These are phyloP conservation scores for Chaetogeoica ovagalla DNA, from an alignment of 2,888 invertebrate genomes.

Conservation along the genomic window DNA sequence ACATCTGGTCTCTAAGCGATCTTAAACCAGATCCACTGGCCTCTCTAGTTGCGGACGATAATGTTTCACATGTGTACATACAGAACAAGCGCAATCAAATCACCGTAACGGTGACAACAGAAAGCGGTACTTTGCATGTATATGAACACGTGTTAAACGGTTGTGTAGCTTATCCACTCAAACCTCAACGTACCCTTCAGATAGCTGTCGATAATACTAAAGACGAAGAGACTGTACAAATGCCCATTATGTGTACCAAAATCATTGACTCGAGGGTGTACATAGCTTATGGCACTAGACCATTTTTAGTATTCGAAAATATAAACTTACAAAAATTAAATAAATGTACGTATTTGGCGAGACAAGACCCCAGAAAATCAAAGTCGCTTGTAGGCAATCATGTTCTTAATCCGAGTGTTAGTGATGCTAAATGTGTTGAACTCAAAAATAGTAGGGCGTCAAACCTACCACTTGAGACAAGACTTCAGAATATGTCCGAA, in stretches of 20 bases:
- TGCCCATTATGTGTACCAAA: slow-evolving; percentile 43
- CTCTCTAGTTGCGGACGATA: slow-evolving; percentile 40
- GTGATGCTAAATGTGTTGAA: slow-evolving; percentile 40
- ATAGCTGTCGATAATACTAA: slow-evolving; percentile 40
- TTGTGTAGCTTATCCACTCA: slow-evolving; percentile 38
- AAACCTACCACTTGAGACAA: slow-evolving; percentile 46
- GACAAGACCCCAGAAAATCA: slow-evolving; percentile 49
- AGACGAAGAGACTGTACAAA: slow-evolving; percentile 43
- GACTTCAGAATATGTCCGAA: slow-evolving; percentile 53
- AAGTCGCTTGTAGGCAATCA: slow-evolving; percentile 30
- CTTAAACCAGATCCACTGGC: slow-evolving; percentile 40
- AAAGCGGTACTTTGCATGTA: slow-evolving; percentile 42
- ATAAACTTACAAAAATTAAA: slow-evolving; percentile 44
- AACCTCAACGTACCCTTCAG: slow-evolving; percentile 45
- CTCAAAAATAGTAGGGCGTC: slow-evolving; percentile 40
- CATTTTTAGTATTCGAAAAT: slow-evolving; percentile 49
- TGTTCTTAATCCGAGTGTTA: slow-evolving; percentile 36
- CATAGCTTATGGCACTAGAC: slow-evolving; percentile 32
- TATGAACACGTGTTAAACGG: slow-evolving; percentile 45
- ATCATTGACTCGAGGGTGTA: slow-evolving; percentile 31
- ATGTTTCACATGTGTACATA: slow-evolving; percentile 35
- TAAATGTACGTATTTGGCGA: slow-evolving; percentile 40
- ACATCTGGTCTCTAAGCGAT: slow-evolving; percentile 42
- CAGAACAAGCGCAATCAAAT: slow-evolving; percentile 34
- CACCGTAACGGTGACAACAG: slow-evolving; percentile 41